Evolutionary conservation across 2,113 vertebrate genomes (phyloP).

Genomic region (Ceyx margarethae): DNA sequence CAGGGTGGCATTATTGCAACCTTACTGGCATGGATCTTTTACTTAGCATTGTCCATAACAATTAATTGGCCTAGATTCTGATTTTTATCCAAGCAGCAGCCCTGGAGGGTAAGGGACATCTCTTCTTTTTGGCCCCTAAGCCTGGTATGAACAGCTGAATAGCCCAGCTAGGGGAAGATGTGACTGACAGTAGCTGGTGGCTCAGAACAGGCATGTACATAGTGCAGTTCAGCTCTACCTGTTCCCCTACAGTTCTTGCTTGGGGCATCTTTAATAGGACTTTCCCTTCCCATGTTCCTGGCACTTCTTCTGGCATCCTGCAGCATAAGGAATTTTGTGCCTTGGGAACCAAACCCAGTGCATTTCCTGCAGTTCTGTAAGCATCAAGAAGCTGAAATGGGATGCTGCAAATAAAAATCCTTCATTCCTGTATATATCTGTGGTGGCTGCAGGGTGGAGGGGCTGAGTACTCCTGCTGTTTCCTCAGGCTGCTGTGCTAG

Average conservation of each 20-base stretch:
- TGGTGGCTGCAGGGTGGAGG: background rate
- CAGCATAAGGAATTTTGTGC: background rate
- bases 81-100: background rate
- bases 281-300: background rate
- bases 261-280: background rate
- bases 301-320: background rate
- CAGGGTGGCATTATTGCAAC: background rate
- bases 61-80: background rate
- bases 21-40: background rate
- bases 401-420: background rate
- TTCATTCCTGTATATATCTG: fast-evolving
- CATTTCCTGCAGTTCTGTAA: background rate
- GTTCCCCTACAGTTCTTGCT: background rate
- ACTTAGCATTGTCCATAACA: background rate
- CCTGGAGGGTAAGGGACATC: fast-evolving
- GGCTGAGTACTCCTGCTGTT: background rate
- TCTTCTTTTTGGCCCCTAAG: background rate
- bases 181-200: fast-evolving
- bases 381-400: background rate
- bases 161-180: background rate
- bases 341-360: background rate
- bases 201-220: fast-evolving
- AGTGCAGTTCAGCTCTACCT: background rate
- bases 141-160: background rate
- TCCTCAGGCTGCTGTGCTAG: background rate